Conservation (phyloP, 2,113 vertebrate species). For the Pseudopipra pipra region DNA sequence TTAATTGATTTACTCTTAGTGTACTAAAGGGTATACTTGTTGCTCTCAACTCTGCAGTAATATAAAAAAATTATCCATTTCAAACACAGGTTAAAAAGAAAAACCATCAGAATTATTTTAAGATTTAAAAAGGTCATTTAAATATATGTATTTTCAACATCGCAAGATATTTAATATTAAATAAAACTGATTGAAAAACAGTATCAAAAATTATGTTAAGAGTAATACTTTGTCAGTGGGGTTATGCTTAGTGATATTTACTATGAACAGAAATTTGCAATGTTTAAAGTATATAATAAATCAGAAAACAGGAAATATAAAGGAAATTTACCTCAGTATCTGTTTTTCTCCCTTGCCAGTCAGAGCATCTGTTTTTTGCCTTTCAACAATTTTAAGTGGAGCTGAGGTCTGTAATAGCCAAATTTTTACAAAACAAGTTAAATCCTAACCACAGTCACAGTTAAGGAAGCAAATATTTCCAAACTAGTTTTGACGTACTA, state of each 20-base stretch:
- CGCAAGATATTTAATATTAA: neutral
- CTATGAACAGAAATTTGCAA: neutral
- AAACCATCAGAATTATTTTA: neutral
- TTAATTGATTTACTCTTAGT: neutral
- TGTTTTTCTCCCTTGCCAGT: conserved; percentile 35
- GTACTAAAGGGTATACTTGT: neutral
- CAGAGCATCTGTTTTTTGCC: neutral
- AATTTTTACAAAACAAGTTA: conserved; percentile 24
- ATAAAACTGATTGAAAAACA: neutral
- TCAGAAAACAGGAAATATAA: neutral
- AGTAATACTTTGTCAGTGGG: neutral
- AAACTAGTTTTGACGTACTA: neutral
- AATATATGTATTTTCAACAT: neutral
- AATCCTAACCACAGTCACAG: neutral
- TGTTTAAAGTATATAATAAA: neutral
- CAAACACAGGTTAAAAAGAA: neutral
- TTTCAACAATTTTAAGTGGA: conserved; percentile 40
- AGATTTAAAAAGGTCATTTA: neutral
- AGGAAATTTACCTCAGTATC: conserved; percentile 51
- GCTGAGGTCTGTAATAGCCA: conserved; percentile 57
- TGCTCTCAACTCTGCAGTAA: neutral
- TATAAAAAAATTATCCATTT: neutral
- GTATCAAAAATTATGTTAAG: neutral
- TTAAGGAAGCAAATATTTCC: neutral
- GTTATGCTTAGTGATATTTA: neutral